Conservation (phyloP, 2,888 invertebrate genomes). For the Strigamia maritima region DNA sequence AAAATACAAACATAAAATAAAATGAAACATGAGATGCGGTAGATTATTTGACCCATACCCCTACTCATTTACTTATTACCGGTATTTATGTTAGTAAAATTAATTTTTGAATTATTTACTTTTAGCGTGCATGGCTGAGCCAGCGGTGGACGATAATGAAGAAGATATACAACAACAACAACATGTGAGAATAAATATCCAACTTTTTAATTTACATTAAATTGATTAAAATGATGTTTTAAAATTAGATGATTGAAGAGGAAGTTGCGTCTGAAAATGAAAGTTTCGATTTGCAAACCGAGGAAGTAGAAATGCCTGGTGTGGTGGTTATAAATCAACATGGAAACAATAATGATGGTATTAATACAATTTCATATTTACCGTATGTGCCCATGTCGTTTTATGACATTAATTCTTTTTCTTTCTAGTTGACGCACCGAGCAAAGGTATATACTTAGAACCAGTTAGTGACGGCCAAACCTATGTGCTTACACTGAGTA, state of each 20-base stretch:
- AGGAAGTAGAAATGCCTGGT: background rate
- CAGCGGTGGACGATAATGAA: background rate
- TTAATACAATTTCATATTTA: background rate
- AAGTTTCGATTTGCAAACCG: background rate
- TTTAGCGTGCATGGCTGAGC: background rate
- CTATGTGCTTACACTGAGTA: conserved; percentile 37
- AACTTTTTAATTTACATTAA: background rate
- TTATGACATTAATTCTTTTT: too few relatives aligned
- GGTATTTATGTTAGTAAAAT: too few relatives aligned
- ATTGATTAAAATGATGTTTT: background rate
- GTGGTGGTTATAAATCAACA: background rate
- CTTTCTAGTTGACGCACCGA: background rate
- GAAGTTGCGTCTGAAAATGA: background rate
- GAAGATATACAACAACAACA: background rate
- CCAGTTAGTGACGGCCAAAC: conserved; percentile 31
- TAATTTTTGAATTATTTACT: background rate
- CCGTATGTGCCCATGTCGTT: too few relatives aligned
- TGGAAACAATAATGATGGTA: background rate
- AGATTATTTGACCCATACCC: too few relatives aligned
- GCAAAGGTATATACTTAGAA: background rate
- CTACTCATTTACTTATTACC: too few relatives aligned
- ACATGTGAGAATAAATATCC: background rate
- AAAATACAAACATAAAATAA: too few relatives aligned
- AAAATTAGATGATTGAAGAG: background rate
- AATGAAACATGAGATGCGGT: too few relatives aligned